Percentiles rank a stretch among this genome's conserved stretches.
Evolutionary conservation across 2,113 vertebrate species (phyloP).

Genomic region (Neomonachus schauinslandi): DNA sequence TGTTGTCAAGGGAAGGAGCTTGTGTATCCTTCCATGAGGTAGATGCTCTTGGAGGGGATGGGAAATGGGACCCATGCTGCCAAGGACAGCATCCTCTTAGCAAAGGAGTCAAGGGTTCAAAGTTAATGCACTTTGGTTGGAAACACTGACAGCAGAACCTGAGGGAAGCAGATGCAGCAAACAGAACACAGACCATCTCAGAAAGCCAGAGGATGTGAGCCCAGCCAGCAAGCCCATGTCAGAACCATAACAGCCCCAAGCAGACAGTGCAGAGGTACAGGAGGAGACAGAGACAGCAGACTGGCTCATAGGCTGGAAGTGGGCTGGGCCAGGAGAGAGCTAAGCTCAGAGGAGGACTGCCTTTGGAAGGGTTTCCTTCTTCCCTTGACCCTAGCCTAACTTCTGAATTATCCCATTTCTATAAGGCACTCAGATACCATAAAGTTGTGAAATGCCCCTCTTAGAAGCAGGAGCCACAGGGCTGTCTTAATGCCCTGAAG

Average conservation of each 20-base stretch:
- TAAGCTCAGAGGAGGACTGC: not conserved
- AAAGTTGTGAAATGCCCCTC: not conserved
- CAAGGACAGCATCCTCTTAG: conserved; percentile 62
- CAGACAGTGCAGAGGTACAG: not conserved
- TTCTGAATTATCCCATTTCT: not conserved
- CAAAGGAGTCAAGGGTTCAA: conserved; percentile 70
- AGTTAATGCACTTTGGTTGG: conserved; percentile 53
- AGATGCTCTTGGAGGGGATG: conserved; percentile 48
- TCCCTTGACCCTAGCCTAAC: not conserved
- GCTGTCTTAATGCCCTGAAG: not conserved
- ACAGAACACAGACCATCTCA: conserved; percentile 48
- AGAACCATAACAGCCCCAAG: not conserved
- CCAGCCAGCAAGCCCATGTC: not conserved
- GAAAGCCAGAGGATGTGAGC: not conserved
- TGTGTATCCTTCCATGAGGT: conserved; percentile 75
- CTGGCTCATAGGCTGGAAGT: not conserved
- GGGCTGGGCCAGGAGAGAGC: not conserved
- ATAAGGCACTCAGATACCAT: not conserved
- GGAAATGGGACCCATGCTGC: conserved; percentile 26
- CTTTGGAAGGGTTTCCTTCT: not conserved
- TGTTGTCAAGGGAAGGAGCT: conserved; percentile 63
- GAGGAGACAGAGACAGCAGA: not conserved
- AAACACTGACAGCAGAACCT: conserved; percentile 67
- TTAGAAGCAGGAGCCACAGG: not conserved
- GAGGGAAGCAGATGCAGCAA: conserved; percentile 55